Base-by-base conservation (phyloP, 1,140 invertebrate genomes). In the Vollenhovia emeryi region DNA sequence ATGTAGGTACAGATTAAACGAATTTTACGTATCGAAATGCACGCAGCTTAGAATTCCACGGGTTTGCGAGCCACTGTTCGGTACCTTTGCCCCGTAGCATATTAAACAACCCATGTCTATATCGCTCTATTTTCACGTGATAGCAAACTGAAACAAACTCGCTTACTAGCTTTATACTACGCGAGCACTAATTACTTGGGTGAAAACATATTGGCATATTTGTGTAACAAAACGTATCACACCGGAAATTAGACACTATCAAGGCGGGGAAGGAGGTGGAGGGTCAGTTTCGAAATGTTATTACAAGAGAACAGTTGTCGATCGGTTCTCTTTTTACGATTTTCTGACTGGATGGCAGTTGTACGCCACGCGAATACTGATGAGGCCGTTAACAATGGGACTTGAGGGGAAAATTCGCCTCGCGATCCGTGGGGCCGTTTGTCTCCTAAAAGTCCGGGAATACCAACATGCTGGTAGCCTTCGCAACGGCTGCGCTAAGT, bases 101-200 rank as follows among this genome's bases (percentile, higher is more conserved):
- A 80, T 71, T 80, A 80, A 55, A 52, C 24, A 8, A 80, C 11
- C 24, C 9, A 33, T 64, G 33, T 71, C 62, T 55, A 57, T 45
- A 57, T 21, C 24, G 43, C 11, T 71, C 66, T 33, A 82, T 57
- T 71, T 82, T 40, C 24, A 11, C 8, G 11, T 79, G 68, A 8
- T 43, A 57, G 24, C 64, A 57, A 82, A 82, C 66, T 82, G 27
- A 52, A 59, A 45, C 50, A 82, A 82, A 82, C 78, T 73, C 55
- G 36, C n/a, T 73, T n/a, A 71, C 43, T 57, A 82, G 24, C 18
- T 52, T 33, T 66, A 68, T 69, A 36, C 27, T 36, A 27, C 7
- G n/a, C 18, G 24, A 71, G 5, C 18, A 5, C 36, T 82, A 73
- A 82, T 71, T 73, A 52, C 13, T 73, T 82, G 27, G 8, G 7